These are phyloP conservation scores for Drosophila parthenogenetica DNA, from an alignment of 2,888 invertebrate genomes.

Conservation along the genomic window DNA sequence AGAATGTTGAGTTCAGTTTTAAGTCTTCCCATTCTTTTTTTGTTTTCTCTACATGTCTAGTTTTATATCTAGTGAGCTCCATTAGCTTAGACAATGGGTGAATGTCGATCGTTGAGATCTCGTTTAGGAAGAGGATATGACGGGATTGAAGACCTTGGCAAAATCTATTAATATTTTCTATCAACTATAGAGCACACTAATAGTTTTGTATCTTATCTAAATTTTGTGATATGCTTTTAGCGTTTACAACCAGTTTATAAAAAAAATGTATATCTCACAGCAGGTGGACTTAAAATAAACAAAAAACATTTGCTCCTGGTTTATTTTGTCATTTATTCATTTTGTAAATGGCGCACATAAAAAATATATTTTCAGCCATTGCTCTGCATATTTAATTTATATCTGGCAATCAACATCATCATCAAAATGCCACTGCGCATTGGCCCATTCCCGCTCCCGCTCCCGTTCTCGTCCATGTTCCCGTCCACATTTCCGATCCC, in stretches of 20 bases:
- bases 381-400: slow-evolving; percentile 76
- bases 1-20: slow-evolving; percentile 37
- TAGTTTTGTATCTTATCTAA: slow-evolving; percentile 30
- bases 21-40: background rate
- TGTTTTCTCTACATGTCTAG: background rate
- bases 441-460: slow-evolving; percentile 5
- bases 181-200: background rate
- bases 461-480: background rate
- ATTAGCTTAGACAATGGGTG: slow-evolving; percentile 38
- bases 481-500: background rate
- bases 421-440: slow-evolving; percentile 64
- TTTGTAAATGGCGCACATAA: slow-evolving; percentile 72
- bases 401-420: slow-evolving; percentile 76
- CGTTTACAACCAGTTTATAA: slow-evolving; percentile 42
- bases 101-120: slow-evolving; percentile 33
- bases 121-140: slow-evolving; percentile 36
- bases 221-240: slow-evolving; percentile 30
- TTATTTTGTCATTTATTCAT: slow-evolving; percentile 74
- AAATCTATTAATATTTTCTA: slow-evolving; percentile 33
- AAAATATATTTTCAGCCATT: slow-evolving; percentile 55
- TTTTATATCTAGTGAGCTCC: slow-evolving; percentile 7
- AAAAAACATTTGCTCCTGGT: slow-evolving; percentile 47
- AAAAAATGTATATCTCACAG: slow-evolving; percentile 30
- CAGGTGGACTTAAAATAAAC: slow-evolving; percentile 13
- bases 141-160: slow-evolving; percentile 42